Percentiles rank a stretch among this genome's conserved stretches.
These are phyloP conservation scores for Brachionichthys hirsutus DNA, from an alignment of 2,113 vertebrate species.

Conservation along the genomic window DNA sequence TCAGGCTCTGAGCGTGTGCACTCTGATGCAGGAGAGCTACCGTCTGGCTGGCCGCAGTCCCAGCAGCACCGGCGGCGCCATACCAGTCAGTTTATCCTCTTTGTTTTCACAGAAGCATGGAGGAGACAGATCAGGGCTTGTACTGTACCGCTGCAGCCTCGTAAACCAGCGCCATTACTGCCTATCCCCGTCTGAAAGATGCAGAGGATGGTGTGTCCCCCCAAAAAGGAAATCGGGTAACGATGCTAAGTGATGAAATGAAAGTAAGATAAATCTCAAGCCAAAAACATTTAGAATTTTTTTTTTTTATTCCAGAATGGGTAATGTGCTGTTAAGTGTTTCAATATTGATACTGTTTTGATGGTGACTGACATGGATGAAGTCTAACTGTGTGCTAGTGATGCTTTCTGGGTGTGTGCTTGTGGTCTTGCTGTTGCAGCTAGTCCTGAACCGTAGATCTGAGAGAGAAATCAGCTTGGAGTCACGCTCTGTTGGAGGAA, in stretches of 20 bases:
- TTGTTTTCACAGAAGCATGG: constrained; percentile 82
- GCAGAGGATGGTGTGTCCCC: constrained; percentile 54
- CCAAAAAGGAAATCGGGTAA: constrained; percentile 32
- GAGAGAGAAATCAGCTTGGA: constrained; percentile 85
- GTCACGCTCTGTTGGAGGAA: constrained; percentile 93
- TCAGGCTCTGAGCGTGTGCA: constrained; percentile 84
- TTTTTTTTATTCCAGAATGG: constrained; percentile 32
- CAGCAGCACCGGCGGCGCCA: constrained; percentile 67
- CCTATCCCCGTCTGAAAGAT: constrained; percentile 59
- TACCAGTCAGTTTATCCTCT: constrained; percentile 77
- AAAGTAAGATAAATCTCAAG: constrained; percentile 67
- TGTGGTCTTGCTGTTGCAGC: constrained; percentile 61
- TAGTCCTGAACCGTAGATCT: constrained; percentile 81
- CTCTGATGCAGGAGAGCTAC: constrained; percentile 85
- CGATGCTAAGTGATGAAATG: constrained; percentile 64
- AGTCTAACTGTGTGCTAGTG: too few species aligned
- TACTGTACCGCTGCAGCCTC: constrained; percentile 57
- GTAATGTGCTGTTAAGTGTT: constrained; percentile 37
- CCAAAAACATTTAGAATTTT: constrained; percentile 24
- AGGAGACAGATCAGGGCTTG: constrained; percentile 73
- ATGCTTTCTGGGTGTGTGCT: constrained; percentile 44
- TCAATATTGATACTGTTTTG: constrained; percentile 29
- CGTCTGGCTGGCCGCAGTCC: constrained; percentile 74
- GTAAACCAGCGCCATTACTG: constrained; percentile 62
- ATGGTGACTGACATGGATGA: constrained; percentile 16